phyloP scores from a whole-genome alignment of 2,797 vertebrate species.

The Pangasius mekongensis region DNA sequence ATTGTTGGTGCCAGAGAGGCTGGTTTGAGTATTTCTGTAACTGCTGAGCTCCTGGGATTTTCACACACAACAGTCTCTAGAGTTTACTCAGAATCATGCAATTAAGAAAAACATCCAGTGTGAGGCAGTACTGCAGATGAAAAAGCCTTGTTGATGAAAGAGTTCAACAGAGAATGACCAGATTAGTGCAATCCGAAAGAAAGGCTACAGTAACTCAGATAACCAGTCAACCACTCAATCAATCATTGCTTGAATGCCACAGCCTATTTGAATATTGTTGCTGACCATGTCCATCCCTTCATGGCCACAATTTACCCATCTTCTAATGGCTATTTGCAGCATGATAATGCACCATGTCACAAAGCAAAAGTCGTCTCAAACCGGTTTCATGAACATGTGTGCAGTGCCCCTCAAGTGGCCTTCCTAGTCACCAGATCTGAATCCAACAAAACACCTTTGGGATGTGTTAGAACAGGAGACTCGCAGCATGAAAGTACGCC shows the following conservation, averaged over 20 bases:
- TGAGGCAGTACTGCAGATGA: background rate
- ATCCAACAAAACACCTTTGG: background rate
- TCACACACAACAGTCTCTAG: too few species aligned
- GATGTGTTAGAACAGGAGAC: background rate
- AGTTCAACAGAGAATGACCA: background rate
- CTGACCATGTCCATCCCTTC: too few species aligned
- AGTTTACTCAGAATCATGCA: background rate
- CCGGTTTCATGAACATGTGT: background rate
- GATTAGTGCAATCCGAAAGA: background rate
- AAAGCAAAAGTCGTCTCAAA: background rate
- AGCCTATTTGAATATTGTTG: too few species aligned
- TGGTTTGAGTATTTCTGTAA: too few species aligned
- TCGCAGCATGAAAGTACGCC: background rate
- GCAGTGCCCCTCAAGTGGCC: background rate
- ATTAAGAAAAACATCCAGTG: background rate
- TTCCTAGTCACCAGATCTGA: background rate
- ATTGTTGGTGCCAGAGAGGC: too few species aligned
- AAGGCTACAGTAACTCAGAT: background rate
- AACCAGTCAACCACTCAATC: background rate
- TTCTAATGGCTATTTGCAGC: background rate
- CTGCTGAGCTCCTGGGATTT: too few species aligned
- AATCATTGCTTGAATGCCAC: too few species aligned
- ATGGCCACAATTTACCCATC: background rate
- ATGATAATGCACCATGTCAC: background rate
- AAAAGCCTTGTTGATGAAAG: background rate